Evolutionary conservation across 2,888 invertebrate species (phyloP).

Genomic region (Sinohyriopsis cumingii): DNA sequence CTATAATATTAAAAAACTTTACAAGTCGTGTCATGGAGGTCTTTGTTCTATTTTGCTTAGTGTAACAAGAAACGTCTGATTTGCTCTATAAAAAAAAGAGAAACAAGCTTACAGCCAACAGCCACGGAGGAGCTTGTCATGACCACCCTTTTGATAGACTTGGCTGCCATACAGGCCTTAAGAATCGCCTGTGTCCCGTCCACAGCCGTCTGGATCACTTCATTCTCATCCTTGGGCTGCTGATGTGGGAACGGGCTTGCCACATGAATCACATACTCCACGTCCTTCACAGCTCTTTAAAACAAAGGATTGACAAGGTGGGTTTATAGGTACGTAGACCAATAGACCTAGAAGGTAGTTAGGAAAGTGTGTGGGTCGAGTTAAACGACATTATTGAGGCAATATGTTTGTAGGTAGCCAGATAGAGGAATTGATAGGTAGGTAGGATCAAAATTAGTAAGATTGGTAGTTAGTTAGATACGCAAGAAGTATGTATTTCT

Average conservation of each 20-base stretch:
- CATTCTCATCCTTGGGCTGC: conserved; percentile 69
- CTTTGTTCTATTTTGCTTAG: no score
- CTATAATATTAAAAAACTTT: no score
- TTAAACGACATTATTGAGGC: no score
- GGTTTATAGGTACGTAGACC: not conserved
- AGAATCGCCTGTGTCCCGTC: conserved; percentile 74
- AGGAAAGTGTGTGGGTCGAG: no score
- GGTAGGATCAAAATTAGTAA: no score
- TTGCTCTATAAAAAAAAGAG: no score
- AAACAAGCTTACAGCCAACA: conserved; percentile 56
- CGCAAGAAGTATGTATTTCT: no score
- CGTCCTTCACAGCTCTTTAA: conserved; percentile 71
- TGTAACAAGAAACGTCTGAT: no score
- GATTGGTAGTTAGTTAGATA: no score
- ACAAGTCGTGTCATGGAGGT: no score
- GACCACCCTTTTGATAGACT: conserved; percentile 74
- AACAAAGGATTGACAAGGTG: not conserved
- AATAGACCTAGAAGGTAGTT: not conserved
- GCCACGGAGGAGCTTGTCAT: conserved; percentile 74
- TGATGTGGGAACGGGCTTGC: conserved; percentile 72
- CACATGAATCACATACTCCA: conserved; percentile 72
- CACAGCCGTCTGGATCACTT: conserved; percentile 73
- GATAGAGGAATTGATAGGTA: no score
- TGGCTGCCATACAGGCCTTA: conserved; percentile 71
- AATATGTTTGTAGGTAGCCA: no score